Evolutionary conservation across 2,888 invertebrate species (phyloP).

Genomic region (Helicoverpa assulta): DNA sequence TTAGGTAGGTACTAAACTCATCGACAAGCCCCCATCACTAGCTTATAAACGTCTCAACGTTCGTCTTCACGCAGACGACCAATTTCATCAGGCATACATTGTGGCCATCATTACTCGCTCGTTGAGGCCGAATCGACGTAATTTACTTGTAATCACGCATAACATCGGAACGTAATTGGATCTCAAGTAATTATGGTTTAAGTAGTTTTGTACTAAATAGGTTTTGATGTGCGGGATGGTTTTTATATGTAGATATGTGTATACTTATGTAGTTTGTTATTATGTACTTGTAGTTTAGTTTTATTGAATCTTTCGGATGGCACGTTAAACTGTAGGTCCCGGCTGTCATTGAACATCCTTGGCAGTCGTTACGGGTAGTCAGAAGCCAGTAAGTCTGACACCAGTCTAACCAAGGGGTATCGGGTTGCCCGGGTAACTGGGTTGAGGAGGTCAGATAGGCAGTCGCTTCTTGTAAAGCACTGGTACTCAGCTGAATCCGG

Average conservation of each 20-base stretch:
- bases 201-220: slow-evolving; percentile 51
- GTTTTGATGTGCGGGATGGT: slow-evolving; percentile 29
- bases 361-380: no score
- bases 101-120: slow-evolving; percentile 56
- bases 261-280: background rate
- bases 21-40: slow-evolving; percentile 69
- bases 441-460: no score
- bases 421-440: no score
- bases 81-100: slow-evolving; percentile 69
- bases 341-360: no score
- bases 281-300: background rate
- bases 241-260: background rate
- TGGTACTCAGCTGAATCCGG: no score
- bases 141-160: slow-evolving; percentile 50
- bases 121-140: slow-evolving; percentile 45
- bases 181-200: slow-evolving; percentile 47
- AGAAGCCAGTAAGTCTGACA: no score
- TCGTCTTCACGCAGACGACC: slow-evolving; percentile 66
- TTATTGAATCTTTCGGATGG: no score
- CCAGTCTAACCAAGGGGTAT: no score
- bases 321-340: no score
- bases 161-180: slow-evolving; percentile 49
- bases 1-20: slow-evolving; percentile 17
- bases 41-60: slow-evolving; percentile 66
- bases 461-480: no score